These are phyloP conservation scores for Whitmania pigra DNA, from an alignment of 1,140 invertebrate genomes.

Conservation along the genomic window DNA sequence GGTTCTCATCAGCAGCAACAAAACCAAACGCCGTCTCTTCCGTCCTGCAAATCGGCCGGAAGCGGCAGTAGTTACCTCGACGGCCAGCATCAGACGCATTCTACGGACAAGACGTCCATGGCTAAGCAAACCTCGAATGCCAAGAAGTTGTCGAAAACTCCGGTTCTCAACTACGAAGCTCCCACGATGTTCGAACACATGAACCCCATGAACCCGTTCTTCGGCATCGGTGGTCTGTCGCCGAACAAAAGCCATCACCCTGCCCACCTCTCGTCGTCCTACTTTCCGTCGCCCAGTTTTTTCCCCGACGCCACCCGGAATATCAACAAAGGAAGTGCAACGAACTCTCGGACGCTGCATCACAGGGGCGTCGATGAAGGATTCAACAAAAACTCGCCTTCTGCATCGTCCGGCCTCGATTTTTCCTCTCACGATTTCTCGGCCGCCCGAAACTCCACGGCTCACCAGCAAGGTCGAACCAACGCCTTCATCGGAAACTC, in stretches of 20 bases:
- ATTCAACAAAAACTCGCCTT: constrained; percentile 5
- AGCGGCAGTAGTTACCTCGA: not conserved
- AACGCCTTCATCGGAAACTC: constrained; percentile 1
- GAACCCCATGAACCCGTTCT: too few relatives aligned
- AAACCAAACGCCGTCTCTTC: not conserved
- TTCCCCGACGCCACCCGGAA: not conserved
- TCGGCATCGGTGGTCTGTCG: too few relatives aligned
- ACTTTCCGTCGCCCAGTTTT: not conserved
- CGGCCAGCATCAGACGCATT: not conserved
- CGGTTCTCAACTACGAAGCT: too few relatives aligned
- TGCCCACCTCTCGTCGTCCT: not conserved
- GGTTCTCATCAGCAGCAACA: not conserved
- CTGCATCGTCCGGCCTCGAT: not conserved
- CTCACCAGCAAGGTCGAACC: not conserved
- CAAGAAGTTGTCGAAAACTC: too few relatives aligned
- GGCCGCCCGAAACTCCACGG: not conserved
- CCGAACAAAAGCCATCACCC: too few relatives aligned
- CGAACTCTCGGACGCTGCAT: not conserved
- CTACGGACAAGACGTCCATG: not conserved
- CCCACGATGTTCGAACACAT: too few relatives aligned
- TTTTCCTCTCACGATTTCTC: not conserved
- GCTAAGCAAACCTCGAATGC: not conserved
- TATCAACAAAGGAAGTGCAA: not conserved
- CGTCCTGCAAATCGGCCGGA: not conserved
- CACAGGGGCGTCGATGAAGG: not conserved